Base-by-base conservation (phyloP, 2,888 invertebrate species). In the Salticus scenicus region DNA sequence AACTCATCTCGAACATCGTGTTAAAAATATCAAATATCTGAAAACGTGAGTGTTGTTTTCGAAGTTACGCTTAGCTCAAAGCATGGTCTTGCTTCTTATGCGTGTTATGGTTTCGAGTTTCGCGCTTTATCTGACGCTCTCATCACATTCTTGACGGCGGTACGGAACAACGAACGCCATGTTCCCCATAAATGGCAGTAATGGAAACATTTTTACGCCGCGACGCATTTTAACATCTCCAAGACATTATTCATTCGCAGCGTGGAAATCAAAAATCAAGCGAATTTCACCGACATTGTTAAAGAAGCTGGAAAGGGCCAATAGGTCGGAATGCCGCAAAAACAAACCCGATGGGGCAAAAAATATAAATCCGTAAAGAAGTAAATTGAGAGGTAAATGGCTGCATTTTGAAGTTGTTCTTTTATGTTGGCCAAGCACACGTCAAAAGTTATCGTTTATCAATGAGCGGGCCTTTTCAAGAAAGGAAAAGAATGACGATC, bases 401-500 rank as follows among this genome's bases (percentile, higher is more conserved):
- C 63, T 73, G 33, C 81, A 75, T 82, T 82, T 75, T 75, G 75
- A n/a, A 33, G 67, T 63, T 51, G 71, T 30, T 47, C 71, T 28
- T 83, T 83, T 67, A 69, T 84, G 83, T 84, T 84, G 83, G 77
- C 77, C 77, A 77, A 84, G 83, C 83, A 84, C 37, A 84, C 67
- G 83, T 78, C 83, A 84, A 41, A 24, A 67, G 66, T 67, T 84
- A 84, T 84, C 83, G 83, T 84, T 77, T 77, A 84, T 84, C 83
- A 84, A 76, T 81, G 82, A 76, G 51, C 30, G 64, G 33, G 66
- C 67, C 74, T 69, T 74, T 81, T 74, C 74, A 67, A 67, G 20
- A 5, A 33, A n/a, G 67, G 14, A n/a, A 63, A 71, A 78, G 71
- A 41, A 42, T 37, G 30, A 33, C 83, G 83, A 77, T 73, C 77